phyloP scores from a whole-genome alignment of 2,797 vertebrate genomes.

The Aeoliscus strigatus region DNA sequence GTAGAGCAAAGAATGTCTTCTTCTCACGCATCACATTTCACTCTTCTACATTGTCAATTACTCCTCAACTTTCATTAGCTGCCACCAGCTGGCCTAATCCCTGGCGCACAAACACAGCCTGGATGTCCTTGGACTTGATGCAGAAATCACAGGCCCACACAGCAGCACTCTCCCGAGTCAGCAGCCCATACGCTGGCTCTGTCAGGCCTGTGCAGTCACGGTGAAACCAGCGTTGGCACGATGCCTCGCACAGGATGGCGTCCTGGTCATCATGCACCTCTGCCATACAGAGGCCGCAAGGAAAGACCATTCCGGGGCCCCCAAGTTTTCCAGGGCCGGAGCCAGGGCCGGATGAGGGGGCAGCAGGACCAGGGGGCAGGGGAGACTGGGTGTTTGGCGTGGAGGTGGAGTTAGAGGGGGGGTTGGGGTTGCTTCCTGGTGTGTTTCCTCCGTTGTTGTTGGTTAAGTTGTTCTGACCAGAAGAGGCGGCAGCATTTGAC shows the following conservation, averaged over 20 bases:
- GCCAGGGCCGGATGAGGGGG: slow-evolving; percentile 64
- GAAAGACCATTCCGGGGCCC: slow-evolving; percentile 78
- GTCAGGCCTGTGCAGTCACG: slow-evolving; percentile 96
- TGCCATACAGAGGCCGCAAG: slow-evolving; percentile 88
- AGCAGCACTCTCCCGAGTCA: slow-evolving; percentile 90
- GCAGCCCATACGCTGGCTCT: slow-evolving; percentile 91
- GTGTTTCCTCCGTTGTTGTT: slow-evolving; percentile 79
- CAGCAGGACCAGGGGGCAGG: slow-evolving; percentile 68
- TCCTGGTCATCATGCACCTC: slow-evolving; percentile 98
- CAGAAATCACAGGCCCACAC: slow-evolving; percentile 98
- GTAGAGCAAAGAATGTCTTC: slow-evolving; percentile 43
- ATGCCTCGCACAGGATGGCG: slow-evolving; percentile 94
- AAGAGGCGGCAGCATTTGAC: slow-evolving; percentile 75
- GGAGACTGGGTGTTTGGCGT: slow-evolving; percentile 80
- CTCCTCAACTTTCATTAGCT: slow-evolving; percentile 87
- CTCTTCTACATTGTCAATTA: slow-evolving; percentile 8
- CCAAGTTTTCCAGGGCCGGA: slow-evolving; percentile 75
- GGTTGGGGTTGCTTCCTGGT: slow-evolving; percentile 84
- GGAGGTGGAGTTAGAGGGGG: slow-evolving; percentile 77
- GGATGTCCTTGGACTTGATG: slow-evolving; percentile 98
- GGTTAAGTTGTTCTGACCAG: slow-evolving; percentile 73
- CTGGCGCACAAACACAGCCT: slow-evolving; percentile 93
- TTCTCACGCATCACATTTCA: slow-evolving; percentile 21
- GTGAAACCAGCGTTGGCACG: slow-evolving; percentile 98
- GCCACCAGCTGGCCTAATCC: slow-evolving; percentile 93